Evolutionary conservation across 1,140 invertebrate species (phyloP).

Genomic region (Drosophila ficusphila): DNA sequence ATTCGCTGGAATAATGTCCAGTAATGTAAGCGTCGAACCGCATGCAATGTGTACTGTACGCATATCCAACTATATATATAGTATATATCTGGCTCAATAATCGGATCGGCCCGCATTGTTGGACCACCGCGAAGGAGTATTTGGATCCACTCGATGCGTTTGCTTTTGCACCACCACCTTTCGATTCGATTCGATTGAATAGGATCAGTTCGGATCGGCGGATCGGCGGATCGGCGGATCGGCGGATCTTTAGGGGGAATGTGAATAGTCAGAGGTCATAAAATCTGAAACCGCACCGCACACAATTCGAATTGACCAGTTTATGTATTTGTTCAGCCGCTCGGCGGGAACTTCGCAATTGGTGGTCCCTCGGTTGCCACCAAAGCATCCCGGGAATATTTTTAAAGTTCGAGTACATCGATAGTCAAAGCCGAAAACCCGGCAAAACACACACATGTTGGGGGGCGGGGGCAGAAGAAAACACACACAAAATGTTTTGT

Average conservation of each 20-base stretch:
- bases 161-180: not conserved
- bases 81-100: slow-evolving; percentile 2
- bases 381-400: slow-evolving; percentile 32
- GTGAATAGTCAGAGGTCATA: slow-evolving; percentile 41
- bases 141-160: not conserved
- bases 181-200: no score
- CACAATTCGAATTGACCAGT: slow-evolving; percentile 64
- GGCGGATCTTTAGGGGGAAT: not conserved
- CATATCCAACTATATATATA: no score
- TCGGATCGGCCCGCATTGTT: slow-evolving; percentile 5
- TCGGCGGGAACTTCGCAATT: slow-evolving; percentile 49
- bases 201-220: no score
- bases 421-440: slow-evolving; percentile 11
- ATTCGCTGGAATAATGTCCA: slow-evolving; percentile 44
- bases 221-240: not conserved
- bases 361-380: slow-evolving; percentile 43
- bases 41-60: no score
- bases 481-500: slow-evolving; percentile 1
- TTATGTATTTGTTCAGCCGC: slow-evolving; percentile 61
- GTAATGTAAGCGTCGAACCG: slow-evolving; percentile 1
- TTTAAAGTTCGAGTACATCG: slow-evolving; percentile 26
- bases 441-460: slow-evolving; percentile 15
- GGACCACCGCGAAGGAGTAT: slow-evolving; percentile 50
- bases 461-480: no score
- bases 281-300: slow-evolving; percentile 64